Conservation (phyloP, 2,797 vertebrate species). For the Acipenser ruthenus region DNA sequence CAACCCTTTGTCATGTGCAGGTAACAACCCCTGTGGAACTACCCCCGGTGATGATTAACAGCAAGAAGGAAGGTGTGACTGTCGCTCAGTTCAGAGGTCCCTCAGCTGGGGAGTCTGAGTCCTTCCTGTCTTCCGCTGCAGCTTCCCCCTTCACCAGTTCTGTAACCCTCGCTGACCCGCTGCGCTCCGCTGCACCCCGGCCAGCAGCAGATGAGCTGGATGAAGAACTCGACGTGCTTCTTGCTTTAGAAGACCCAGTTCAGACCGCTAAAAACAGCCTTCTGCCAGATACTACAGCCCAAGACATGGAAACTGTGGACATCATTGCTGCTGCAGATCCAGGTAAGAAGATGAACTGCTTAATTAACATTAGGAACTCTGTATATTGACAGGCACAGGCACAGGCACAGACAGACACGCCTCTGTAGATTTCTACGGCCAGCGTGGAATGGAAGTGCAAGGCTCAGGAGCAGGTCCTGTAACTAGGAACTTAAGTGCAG, state of each 20-base stretch:
- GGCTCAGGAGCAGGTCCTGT: too few species aligned
- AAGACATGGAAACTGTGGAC: not conserved
- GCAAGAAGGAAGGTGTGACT: conserved; percentile 40
- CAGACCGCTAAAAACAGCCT: conserved; percentile 15
- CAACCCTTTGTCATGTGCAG: conserved; percentile 37
- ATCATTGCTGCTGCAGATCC: conserved; percentile 21
- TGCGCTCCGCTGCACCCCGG: conserved; percentile 12
- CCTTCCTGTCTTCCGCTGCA: not conserved
- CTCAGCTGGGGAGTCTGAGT: conserved; percentile 8
- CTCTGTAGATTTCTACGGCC: too few species aligned
- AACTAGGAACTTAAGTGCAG: too few species aligned
- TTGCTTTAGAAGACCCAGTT: conserved; percentile 62
- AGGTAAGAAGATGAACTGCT: conserved; percentile 18
- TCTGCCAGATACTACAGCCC: conserved; percentile 11
- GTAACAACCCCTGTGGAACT: conserved; percentile 65
- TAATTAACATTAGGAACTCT: too few species aligned
- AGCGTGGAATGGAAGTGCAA: too few species aligned
- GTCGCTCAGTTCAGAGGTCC: conserved; percentile 38
- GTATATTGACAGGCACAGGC: too few species aligned
- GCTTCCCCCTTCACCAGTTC: not conserved
- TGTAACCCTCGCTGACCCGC: not conserved
- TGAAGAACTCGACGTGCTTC: conserved; percentile 77
- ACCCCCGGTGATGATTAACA: conserved; percentile 50
- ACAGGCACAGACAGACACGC: too few species aligned
- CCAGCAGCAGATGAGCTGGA: conserved; percentile 51